These are phyloP conservation scores for Therioaphis trifolii DNA, from an alignment of 2,888 invertebrate species.

Conservation along the genomic window DNA sequence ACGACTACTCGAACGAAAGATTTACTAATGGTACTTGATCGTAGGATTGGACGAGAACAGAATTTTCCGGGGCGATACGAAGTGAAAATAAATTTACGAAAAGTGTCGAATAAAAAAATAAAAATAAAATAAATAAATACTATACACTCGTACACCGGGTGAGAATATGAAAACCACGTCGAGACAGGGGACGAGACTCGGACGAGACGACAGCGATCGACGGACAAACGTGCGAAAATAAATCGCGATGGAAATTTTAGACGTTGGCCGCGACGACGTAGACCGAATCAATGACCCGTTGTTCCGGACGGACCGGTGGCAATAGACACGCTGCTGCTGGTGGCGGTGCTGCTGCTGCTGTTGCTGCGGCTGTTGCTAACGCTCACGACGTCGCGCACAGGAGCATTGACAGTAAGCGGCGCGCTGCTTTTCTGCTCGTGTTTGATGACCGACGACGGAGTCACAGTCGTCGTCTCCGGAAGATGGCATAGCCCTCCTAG, in stretches of 20 bases:
- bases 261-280: background rate
- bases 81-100: too few relatives aligned
- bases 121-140: too few relatives aligned
- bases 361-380: background rate
- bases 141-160: too few relatives aligned
- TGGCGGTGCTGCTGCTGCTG: background rate
- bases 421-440: constrained; percentile 55
- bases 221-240: too few relatives aligned
- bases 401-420: constrained; percentile 58
- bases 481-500: constrained; percentile 37
- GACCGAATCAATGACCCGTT: constrained; percentile 55
- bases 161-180: too few relatives aligned
- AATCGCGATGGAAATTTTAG: background rate
- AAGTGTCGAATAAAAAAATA: too few relatives aligned
- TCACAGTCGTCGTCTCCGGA: constrained; percentile 48
- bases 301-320: constrained; percentile 59
- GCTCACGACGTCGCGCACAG: constrained; percentile 27
- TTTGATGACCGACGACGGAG: constrained; percentile 48
- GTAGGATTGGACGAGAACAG: background rate
- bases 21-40: background rate
- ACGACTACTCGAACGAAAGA: too few relatives aligned
- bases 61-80: background rate
- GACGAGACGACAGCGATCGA: too few relatives aligned
- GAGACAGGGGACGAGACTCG: too few relatives aligned
- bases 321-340: background rate